Conservation (phyloP, 2,888 invertebrate species). For the Drosophila cyrtoloma region DNA sequence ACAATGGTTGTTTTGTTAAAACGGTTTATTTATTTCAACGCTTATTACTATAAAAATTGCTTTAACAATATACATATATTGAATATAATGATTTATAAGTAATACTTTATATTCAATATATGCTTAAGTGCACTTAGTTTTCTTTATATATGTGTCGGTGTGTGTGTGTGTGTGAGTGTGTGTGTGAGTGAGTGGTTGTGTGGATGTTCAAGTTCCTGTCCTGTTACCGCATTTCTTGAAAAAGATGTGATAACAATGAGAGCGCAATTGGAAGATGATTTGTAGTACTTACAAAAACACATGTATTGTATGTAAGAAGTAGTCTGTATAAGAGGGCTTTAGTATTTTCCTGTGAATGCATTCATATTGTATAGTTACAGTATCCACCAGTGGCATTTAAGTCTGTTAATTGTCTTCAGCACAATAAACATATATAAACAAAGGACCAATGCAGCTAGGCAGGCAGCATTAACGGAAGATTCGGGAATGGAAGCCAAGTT, state of each 20-base stretch:
- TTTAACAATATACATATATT: conserved; percentile 70
- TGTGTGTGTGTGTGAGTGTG: conserved; percentile 3
- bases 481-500: conserved; percentile 63
- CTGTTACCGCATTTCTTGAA: conserved; percentile 46
- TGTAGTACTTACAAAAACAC: conserved; percentile 10
- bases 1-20: conserved; percentile 58
- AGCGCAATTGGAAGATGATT: conserved; percentile 57
- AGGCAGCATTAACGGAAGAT: conserved; percentile 65
- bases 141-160: conserved; percentile 42
- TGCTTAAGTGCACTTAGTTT: conserved; percentile 71
- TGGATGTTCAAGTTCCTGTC: conserved; percentile 43
- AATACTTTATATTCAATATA: conserved; percentile 49
- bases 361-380: conserved; percentile 50
- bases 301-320: conserved; percentile 15
- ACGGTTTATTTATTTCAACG: conserved; percentile 80
- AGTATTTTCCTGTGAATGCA: conserved; percentile 23
- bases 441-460: conserved; percentile 34
- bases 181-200: conserved; percentile 12
- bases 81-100: conserved; percentile 58
- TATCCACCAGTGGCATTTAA: conserved; percentile 76
- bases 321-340: conserved; percentile 27
- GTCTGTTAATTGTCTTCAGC: conserved; percentile 52
- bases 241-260: conserved; percentile 52
- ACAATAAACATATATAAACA: conserved; percentile 26
- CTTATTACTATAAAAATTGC: conserved; percentile 72